These are phyloP conservation scores for Zaprionus lineosus DNA, from an alignment of 2,888 invertebrate species.

Conservation along the genomic window DNA sequence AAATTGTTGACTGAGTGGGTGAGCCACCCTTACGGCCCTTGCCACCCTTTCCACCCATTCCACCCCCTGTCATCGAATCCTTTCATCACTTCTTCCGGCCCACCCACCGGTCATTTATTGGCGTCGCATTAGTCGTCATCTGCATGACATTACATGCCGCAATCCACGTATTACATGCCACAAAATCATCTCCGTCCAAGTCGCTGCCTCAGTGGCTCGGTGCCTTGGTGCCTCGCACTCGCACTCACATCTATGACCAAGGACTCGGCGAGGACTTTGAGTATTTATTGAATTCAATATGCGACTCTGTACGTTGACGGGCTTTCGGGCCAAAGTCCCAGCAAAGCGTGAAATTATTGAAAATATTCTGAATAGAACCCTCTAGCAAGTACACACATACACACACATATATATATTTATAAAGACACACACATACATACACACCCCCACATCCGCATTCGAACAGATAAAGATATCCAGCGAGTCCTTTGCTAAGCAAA, in stretches of 20 bases:
- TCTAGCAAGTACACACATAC: constrained; percentile 5
- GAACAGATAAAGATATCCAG: constrained; percentile 6
- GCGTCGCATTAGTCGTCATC: constrained; percentile 77
- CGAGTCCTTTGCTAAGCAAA: constrained; percentile 15
- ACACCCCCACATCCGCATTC: constrained; percentile 3
- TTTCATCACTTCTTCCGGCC: too few species aligned
- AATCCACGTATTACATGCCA: constrained; percentile 72
- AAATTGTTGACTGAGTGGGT: constrained; percentile 59
- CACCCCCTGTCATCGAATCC: too few species aligned
- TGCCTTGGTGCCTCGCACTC: too few species aligned
- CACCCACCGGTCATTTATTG: too few species aligned
- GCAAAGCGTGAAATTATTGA: constrained; percentile 77
- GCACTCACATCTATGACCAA: constrained; percentile 52
- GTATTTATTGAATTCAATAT: constrained; percentile 76
- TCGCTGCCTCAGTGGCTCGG: too few species aligned
- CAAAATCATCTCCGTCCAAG: constrained; percentile 1
- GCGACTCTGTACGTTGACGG: constrained; percentile 25
- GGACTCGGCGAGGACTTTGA: too few species aligned
- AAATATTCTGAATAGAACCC: constrained; percentile 34
- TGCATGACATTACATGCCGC: constrained; percentile 78
- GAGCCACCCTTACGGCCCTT: constrained; percentile 15
- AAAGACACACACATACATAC: constrained; percentile 3
- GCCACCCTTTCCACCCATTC: not conserved
- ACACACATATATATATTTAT: too few species aligned
- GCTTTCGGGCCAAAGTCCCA: constrained; percentile 56